These are phyloP conservation scores for Rattus rattus DNA, from an alignment of 2,113 vertebrate genomes.

Conservation along the genomic window DNA sequence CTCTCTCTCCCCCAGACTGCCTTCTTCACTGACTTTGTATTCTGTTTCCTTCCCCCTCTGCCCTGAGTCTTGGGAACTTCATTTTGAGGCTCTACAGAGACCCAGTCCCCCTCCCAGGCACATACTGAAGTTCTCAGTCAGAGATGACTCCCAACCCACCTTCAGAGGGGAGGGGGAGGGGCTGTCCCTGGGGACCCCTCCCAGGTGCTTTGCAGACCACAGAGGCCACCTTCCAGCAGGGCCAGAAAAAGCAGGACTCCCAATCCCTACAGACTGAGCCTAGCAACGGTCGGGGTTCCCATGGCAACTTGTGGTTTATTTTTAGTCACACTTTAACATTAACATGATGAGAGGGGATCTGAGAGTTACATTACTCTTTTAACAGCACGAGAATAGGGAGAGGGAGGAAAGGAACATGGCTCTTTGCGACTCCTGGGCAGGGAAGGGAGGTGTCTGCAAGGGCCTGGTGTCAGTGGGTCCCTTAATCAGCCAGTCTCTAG, in stretches of 20 bases:
- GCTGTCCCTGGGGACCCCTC: not conserved
- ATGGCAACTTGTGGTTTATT: constrained; percentile 90
- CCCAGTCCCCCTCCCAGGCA: not conserved
- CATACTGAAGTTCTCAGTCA: not conserved
- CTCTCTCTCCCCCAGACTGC: not conserved
- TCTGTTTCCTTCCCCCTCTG: not conserved
- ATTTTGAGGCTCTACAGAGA: not conserved
- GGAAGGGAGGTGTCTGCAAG: not conserved
- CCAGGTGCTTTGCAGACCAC: constrained; percentile 33
- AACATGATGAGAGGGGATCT: constrained; percentile 83
- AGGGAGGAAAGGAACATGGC: not conserved
- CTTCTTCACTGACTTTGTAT: not conserved
- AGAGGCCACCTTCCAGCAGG: constrained; percentile 67
- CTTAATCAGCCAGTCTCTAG: not conserved
- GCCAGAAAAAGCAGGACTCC: constrained; percentile 86
- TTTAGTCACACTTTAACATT: constrained; percentile 87
- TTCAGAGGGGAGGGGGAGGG: not conserved
- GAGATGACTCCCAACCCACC: not conserved
- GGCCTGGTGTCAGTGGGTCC: not conserved
- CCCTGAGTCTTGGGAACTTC: constrained; percentile 8
- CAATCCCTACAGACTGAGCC: constrained; percentile 85
- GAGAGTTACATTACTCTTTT: constrained; percentile 79
- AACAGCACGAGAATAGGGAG: constrained; percentile 18
- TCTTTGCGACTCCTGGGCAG: constrained; percentile 4
- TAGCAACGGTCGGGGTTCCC: constrained; percentile 88